Evolutionary conservation across 2,113 vertebrate species (phyloP).

Genomic region (Percina caprodes): DNA sequence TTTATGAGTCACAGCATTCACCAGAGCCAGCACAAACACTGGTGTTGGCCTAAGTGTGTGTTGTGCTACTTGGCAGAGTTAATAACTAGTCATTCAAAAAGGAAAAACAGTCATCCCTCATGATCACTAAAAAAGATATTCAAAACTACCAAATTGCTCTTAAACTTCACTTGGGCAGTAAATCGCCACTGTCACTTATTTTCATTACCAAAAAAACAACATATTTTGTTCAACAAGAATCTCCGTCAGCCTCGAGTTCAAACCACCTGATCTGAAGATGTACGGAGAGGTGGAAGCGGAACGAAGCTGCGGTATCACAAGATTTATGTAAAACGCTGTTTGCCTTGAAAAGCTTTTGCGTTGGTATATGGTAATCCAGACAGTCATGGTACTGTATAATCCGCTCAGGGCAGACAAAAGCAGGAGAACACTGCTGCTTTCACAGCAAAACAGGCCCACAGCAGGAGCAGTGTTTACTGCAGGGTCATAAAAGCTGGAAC

Average conservation of each 20-base stretch:
- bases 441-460: not conserved
- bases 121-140: constrained; percentile 60
- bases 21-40: constrained; percentile 67
- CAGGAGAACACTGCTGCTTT: constrained; percentile 19
- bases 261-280: constrained; percentile 1
- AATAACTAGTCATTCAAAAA: constrained; percentile 63
- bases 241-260: constrained; percentile 16
- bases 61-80: constrained; percentile 67
- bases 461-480: not conserved
- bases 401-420: constrained; percentile 32
- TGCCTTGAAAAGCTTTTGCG: constrained; percentile 28
- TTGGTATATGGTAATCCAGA: constrained; percentile 33
- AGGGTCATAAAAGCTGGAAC: too few species aligned
- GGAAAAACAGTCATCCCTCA: constrained; percentile 63
- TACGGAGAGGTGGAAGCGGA: not conserved
- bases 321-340: constrained; percentile 8
- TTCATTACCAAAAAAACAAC: constrained; percentile 8
- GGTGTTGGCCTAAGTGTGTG: constrained; percentile 56
- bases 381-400: constrained; percentile 15
- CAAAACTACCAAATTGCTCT: constrained; percentile 54
- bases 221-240: constrained; percentile 15
- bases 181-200: constrained; percentile 28
- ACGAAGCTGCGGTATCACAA: too few species aligned
- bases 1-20: constrained; percentile 72
- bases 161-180: constrained; percentile 46